Conservation (phyloP, 1,140 invertebrate species). For the Eubasilissa regina region DNA sequence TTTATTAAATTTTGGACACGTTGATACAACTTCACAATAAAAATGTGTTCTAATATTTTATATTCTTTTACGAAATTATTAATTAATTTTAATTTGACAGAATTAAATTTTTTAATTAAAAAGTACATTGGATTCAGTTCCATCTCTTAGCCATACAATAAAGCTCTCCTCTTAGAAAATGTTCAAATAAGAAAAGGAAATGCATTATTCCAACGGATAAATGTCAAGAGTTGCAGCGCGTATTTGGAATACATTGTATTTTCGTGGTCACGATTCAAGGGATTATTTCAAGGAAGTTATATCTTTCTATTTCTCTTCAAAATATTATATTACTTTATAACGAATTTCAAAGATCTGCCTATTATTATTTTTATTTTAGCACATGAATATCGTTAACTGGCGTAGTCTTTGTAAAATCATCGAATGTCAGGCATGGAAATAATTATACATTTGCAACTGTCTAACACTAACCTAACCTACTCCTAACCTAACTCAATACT, state of each 20-base stretch:
- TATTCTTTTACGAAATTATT: too few species aligned
- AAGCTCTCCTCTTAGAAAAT: neutral
- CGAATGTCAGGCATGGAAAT: too few species aligned
- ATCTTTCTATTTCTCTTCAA: neutral
- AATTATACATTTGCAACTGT: too few species aligned
- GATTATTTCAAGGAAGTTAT: neutral
- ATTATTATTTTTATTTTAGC: too few species aligned
- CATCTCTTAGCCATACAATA: neutral
- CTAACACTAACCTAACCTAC: too few species aligned
- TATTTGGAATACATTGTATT: neutral
- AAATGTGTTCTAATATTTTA: too few species aligned
- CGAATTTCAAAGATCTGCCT: neutral
- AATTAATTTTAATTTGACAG: too few species aligned
- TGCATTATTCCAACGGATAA: slow-evolving; percentile 1
- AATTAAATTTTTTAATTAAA: neutral
- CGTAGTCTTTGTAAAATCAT: too few species aligned
- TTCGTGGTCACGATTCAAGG: neutral
- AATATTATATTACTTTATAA: neutral
- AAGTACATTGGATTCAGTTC: neutral
- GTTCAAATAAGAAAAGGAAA: neutral
- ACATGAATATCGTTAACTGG: too few species aligned
- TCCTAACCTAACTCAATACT: too few species aligned
- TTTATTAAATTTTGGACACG: too few species aligned
- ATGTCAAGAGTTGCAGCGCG: neutral
- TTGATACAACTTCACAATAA: too few species aligned